phyloP scores from a whole-genome alignment of 2,113 vertebrate species.

The Colossoma macropomum region DNA sequence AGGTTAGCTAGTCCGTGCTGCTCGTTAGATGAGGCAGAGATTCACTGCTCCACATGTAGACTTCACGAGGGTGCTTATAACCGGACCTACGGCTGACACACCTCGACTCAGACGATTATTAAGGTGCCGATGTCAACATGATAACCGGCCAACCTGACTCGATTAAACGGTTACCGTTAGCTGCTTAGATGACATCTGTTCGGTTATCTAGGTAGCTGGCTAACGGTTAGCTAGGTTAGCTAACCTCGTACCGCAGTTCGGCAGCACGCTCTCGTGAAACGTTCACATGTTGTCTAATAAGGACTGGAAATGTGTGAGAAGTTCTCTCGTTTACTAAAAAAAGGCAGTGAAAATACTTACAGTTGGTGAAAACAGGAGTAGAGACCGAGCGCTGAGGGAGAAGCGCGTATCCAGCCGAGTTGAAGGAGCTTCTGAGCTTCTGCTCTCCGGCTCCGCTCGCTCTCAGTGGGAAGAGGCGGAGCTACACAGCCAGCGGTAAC shows the following conservation, averaged over 20 bases:
- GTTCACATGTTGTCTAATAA: background rate
- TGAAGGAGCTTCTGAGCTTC: background rate
- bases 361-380: background rate
- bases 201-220: background rate
- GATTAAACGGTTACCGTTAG: no score
- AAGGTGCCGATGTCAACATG: background rate
- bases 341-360: background rate
- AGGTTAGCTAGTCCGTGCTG: no score
- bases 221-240: background rate
- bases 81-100: background rate
- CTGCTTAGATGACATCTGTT: background rate
- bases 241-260: background rate
- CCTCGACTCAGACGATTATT: background rate
- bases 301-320: background rate
- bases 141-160: background rate
- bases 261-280: background rate
- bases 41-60: background rate
- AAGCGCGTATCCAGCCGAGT: background rate
- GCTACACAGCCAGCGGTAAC: background rate
- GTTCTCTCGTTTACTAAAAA: background rate
- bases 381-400: background rate
- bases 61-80: background rate
- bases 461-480: constrained; percentile 14
- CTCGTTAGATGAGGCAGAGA: no score
- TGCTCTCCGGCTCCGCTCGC: background rate